Evolutionary conservation across 1,140 invertebrate genomes (phyloP).

Genomic region (Phocides pigmalion): DNA sequence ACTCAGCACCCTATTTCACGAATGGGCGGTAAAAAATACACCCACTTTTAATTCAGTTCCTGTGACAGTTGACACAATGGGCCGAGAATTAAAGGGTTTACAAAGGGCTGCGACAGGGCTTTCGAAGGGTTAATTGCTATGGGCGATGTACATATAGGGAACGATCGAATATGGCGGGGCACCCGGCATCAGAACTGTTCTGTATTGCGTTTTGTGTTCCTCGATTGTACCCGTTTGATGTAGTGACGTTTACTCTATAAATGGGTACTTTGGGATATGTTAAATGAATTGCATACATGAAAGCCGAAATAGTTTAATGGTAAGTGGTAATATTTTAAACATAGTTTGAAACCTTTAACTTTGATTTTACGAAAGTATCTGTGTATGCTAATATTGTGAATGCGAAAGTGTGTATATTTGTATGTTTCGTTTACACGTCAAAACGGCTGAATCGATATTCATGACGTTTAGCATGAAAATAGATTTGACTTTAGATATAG

Average conservation of each 20-base stretch:
- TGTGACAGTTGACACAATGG: constrained; percentile 79
- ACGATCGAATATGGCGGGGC: constrained; percentile 36
- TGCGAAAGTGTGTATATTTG: no score
- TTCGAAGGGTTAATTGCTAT: constrained; percentile 74
- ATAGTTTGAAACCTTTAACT: no score
- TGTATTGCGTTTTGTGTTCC: not conserved
- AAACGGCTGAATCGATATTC: no score
- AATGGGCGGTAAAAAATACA: constrained; percentile 63
- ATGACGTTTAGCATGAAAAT: no score
- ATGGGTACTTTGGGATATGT: no score
- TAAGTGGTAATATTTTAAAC: no score
- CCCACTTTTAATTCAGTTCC: constrained; percentile 70
- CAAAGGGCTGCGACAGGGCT: constrained; percentile 61
- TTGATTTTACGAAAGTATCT: no score
- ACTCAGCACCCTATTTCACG: constrained; percentile 50
- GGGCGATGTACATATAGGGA: constrained; percentile 47
- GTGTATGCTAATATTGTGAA: no score
- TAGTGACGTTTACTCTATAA: not conserved
- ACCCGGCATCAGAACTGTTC: constrained; percentile 2
- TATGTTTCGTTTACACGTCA: no score
- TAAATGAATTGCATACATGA: no score
- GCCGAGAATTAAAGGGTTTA: constrained; percentile 64
- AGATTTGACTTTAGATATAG: no score
- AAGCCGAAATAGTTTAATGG: no score
- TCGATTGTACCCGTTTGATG: not conserved